Evolutionary conservation across 2,797 vertebrate genomes (phyloP).

Genomic region (Artibeus lituratus): DNA sequence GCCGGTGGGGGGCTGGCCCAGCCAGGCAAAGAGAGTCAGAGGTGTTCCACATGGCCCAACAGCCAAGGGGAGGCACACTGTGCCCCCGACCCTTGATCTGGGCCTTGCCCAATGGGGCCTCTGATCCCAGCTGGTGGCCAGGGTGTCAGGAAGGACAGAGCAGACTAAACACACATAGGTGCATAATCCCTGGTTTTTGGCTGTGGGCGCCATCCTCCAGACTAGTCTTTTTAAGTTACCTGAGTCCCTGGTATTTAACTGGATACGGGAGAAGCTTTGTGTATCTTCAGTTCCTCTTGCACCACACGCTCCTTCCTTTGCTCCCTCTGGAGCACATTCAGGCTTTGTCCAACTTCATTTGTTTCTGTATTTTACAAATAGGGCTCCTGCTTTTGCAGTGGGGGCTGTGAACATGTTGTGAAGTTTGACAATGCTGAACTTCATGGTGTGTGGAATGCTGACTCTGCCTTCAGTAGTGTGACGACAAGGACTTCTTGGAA

Average conservation of each 20-base stretch:
- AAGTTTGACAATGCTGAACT: neutral
- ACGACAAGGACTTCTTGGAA: neutral
- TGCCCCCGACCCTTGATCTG: neutral
- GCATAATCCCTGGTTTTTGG: accelerated
- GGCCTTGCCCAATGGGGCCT: neutral
- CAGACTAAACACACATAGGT: accelerated
- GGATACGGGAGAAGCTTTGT: neutral
- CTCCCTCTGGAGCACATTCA: neutral
- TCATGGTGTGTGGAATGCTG: neutral
- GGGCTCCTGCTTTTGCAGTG: too few relatives aligned
- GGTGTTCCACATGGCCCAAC: neutral
- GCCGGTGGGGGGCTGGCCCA: neutral
- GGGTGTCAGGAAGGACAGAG: neutral
- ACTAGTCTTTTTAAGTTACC: neutral
- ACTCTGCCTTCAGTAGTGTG: neutral
- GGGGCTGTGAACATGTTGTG: neutral
- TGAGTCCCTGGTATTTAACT: neutral
- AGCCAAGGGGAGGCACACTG: neutral
- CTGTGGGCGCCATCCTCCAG: accelerated
- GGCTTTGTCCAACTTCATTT: neutral
- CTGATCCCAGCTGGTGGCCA: accelerated
- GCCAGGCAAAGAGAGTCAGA: neutral
- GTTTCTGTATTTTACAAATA: neutral
- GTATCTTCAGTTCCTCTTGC: neutral
- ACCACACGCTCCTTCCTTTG: accelerated